phyloP scores from a whole-genome alignment of 2,113 vertebrate species.

The Ibidorhyncha struthersii region DNA sequence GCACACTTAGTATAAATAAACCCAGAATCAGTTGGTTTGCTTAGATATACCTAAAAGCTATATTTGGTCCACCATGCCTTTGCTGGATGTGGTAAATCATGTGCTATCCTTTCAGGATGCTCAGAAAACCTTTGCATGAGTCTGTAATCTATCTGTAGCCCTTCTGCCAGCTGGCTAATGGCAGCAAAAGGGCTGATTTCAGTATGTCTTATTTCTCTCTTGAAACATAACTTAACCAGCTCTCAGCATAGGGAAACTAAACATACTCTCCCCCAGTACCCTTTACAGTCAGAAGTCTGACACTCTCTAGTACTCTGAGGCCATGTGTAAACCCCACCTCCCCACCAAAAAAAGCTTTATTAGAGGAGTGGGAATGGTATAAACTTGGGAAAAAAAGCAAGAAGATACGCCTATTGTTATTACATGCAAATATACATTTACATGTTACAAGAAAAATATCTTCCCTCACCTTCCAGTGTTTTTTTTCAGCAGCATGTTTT shows the following conservation, averaged over 20 bases:
- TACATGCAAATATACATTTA: neutral
- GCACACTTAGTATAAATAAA: neutral
- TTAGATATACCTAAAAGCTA: neutral
- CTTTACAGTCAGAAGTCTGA: neutral
- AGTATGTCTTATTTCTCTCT: neutral
- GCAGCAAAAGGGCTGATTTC: neutral
- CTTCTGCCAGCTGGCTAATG: neutral
- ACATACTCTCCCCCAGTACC: neutral
- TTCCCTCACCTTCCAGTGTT: neutral
- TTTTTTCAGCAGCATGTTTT: neutral
- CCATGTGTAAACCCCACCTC: neutral
- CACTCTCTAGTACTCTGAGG: neutral
- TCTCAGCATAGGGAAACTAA: neutral
- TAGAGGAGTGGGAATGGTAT: neutral
- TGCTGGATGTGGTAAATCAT: neutral
- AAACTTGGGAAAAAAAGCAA: neutral
- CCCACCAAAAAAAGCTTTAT: neutral
- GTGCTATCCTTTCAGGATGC: neutral
- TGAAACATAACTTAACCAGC: neutral
- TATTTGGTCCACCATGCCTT: neutral
- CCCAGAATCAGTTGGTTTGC: neutral
- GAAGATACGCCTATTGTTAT: neutral
- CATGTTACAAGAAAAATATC: neutral
- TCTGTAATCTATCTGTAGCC: neutral
- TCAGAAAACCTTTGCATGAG: neutral